A percentile compares a stretch with the other conserved stretches of the same genome.
These are phyloP conservation scores for Euphonia xanthogaster DNA, from an alignment of 2,797 vertebrate genomes.

Conservation along the genomic window DNA sequence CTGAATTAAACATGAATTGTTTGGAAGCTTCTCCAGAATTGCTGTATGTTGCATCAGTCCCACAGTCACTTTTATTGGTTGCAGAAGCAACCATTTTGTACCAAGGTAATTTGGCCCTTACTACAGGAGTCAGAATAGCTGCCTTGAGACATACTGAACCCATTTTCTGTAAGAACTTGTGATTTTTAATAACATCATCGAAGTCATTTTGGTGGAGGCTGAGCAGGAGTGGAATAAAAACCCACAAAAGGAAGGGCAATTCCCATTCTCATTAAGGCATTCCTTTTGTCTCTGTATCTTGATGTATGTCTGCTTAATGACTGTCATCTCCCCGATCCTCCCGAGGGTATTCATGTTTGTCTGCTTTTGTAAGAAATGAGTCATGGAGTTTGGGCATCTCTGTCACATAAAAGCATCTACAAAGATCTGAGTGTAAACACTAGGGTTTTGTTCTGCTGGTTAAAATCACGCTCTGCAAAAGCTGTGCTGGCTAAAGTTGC, in stretches of 20 bases:
- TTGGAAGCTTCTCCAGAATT: constrained; percentile 19
- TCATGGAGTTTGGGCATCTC: background rate
- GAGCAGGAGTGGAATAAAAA: background rate
- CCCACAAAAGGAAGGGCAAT: background rate
- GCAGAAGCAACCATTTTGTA: constrained; percentile 1
- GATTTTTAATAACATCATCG: constrained; percentile 4
- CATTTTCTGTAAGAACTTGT: background rate
- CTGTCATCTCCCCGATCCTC: background rate
- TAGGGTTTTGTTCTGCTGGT: background rate
- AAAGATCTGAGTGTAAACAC: background rate
- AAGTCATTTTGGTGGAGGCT: background rate
- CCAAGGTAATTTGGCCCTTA: constrained; percentile 22
- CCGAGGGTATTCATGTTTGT: background rate
- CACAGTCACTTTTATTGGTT: background rate
- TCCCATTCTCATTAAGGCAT: background rate
- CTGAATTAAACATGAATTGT: constrained; percentile 53
- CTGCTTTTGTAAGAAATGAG: background rate
- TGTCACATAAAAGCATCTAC: background rate
- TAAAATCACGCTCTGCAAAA: background rate
- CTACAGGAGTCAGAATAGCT: background rate
- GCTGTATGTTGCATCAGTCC: background rate
- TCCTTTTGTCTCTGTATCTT: background rate
- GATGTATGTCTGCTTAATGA: background rate
- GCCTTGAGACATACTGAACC: background rate
- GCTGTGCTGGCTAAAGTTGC: background rate